Evolutionary conservation across 2,113 vertebrate genomes (phyloP), one percentile per base, ranked within the genome.

Genomic region (Aspidoscelis tigris): DNA sequence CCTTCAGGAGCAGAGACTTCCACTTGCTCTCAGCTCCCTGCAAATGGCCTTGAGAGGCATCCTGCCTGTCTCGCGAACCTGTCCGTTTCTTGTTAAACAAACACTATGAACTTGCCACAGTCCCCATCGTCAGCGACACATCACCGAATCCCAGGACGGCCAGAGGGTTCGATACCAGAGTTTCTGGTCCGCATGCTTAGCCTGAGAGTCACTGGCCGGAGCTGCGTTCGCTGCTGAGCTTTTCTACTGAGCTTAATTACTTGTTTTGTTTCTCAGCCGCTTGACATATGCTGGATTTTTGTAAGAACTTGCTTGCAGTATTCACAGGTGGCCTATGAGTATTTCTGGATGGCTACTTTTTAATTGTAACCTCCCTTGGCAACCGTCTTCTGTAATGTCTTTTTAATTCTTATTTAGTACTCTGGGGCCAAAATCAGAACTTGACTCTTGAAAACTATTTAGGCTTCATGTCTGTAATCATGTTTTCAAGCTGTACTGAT

Each of bases 251-350:
- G 39, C 72, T 73, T 94, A 87, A 90, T 90, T 86, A 89, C 44
- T 69, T 47, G 80, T 84, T 92, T 92, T 93, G 73, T 90, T 76
- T 88, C 82, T 76, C 86, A 89, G 86, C 87, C 88, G 73, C 84
- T 81, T 85, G 87, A 66, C 82, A 78, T 81, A 50, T 92, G 86
- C 84, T 92, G 91, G 77, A 71, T 75, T 41, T 79, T 90, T 88
- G 88, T 81, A 88, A 74, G 85, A 93, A 85, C 68, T 90, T 65
- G 2, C 24, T 88, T 33, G 55, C 86, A 78, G 86, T 84, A 1
- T 77, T 88, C 2, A 0, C 18, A 26, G 58, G 77, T 68, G 73
- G 1, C 22, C 1, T 2, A 2, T 12, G 11, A 2, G 1, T 26
- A 69, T 87, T 88, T 79, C 61, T 84, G 50, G 43, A 58, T 86